Evolutionary conservation across 2,797 vertebrate species (phyloP), one percentile per base, ranked within the genome.

Genomic region (Allobates femoralis): DNA sequence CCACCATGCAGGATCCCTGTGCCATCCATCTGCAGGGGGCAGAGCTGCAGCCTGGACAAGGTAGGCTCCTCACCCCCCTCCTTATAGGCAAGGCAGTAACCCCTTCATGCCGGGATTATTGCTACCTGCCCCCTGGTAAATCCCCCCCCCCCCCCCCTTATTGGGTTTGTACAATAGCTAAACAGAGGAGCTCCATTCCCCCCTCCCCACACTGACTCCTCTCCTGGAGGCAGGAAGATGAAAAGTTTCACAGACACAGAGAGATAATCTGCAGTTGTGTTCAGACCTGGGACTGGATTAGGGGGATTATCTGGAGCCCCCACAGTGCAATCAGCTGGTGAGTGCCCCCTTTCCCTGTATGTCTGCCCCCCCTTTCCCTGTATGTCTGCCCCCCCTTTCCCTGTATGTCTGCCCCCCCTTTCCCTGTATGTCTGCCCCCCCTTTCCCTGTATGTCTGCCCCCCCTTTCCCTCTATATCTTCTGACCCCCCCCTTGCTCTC

Each of bases 161-260:
- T 50, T 23, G 23, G 30, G 51, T 32, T 73, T n/a, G 51, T 26
- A 69, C 4, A 19, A 34, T 32, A 55, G 28, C 19, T 12, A 56
- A 41, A 14, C 28, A 30, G n/a, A n/a, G 21, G 23, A 67, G 62
- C 64, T 14, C 3, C 50, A 34, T 19, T 4, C 66, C 30, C 60
- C 58, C 41, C n/a, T 46, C 64, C 64, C 30, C 46, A n/a, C 15
- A 5, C 50, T 53, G n/a, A 50, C 15, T 34, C 41, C 71, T 74
- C 7, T 64, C 76, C 32, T 53, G 82, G 82, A 30, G 82, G 82
- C 82, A 50, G 82, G 71, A 51, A 50, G 15, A 60, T 56, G 34
- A 83, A 75, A 84, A 83, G 53, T 73, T 83, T 73, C 34, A 58
- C 28, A 26, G 32, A 53, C 69, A 75, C 15, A 50, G 53, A 84